Conservation (phyloP, 1,140 invertebrate genomes). For the Delia radicum region DNA sequence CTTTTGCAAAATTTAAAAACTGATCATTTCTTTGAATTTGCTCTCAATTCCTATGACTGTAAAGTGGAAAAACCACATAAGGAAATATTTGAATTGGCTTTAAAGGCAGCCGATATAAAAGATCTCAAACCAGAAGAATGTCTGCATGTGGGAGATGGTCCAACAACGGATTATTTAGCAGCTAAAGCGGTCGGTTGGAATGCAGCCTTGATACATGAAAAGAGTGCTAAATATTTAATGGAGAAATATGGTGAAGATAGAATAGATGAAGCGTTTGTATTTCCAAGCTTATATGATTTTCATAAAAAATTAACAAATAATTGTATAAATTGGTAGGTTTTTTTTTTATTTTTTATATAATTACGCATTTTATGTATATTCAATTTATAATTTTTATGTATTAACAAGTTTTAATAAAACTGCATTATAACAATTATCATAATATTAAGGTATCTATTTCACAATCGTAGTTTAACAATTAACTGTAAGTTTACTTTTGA, state of each 20-base stretch:
- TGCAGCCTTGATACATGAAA: conserved; percentile 63
- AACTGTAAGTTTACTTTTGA: neutral
- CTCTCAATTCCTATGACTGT: conserved; percentile 73
- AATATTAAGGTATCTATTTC: too few relatives aligned
- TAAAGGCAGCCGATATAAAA: conserved; percentile 56
- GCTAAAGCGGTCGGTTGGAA: conserved; percentile 75
- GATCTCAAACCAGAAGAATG: conserved; percentile 63
- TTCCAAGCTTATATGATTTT: conserved; percentile 52
- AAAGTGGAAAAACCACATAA: conserved; percentile 74
- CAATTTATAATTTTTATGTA: neutral
- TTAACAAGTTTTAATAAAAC: neutral
- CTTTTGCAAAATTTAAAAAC: conserved; percentile 69
- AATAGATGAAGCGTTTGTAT: conserved; percentile 45
- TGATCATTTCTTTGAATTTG: conserved; percentile 73
- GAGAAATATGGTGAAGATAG: conserved; percentile 43
- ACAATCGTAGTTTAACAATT: neutral
- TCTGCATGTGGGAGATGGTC: conserved; percentile 80
- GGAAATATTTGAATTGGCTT: conserved; percentile 73
- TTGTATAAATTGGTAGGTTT: conserved; percentile 41
- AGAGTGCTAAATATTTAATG: conserved; percentile 40
- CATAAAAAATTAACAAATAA: conserved; percentile 49
- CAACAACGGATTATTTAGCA: conserved; percentile 74
- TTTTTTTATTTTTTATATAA: neutral
- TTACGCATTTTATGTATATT: too few relatives aligned
- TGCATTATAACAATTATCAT: neutral